These are phyloP conservation scores for Chiloscyllium punctatum DNA, from an alignment of 2,797 vertebrate genomes.

Conservation along the genomic window DNA sequence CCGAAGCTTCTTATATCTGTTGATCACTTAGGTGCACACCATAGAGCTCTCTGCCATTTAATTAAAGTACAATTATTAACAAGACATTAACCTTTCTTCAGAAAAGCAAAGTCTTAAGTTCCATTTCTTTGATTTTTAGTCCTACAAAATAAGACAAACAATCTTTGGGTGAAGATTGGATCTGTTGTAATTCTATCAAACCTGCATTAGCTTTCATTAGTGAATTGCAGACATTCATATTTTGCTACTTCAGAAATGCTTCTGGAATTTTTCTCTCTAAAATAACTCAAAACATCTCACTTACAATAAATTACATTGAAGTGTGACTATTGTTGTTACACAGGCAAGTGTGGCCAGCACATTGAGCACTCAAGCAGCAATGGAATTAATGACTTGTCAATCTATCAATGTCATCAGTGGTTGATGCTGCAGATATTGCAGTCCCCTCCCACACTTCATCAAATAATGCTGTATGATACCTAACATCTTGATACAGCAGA, in stretches of 20 bases:
- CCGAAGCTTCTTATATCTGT: background rate
- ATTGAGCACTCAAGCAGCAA: background rate
- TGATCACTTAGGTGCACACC: background rate
- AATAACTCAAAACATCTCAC: background rate
- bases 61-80: background rate
- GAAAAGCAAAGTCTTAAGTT: background rate
- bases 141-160: background rate
- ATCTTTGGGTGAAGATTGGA: background rate
- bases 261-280: background rate
- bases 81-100: background rate
- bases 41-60: background rate
- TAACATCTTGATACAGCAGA: background rate
- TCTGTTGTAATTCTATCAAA: background rate
- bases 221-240: background rate
- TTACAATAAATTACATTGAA: background rate
- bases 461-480: background rate
- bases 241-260: background rate
- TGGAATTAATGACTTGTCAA: background rate
- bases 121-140: too few relatives aligned
- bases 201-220: background rate
- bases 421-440: background rate
- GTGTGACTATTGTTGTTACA: background rate
- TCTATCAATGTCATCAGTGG: background rate
- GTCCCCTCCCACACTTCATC: background rate
- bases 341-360: too few relatives aligned